These are phyloP conservation scores for Scalopus aquaticus DNA, from an alignment of 2,113 vertebrate genomes.

Conservation along the genomic window DNA sequence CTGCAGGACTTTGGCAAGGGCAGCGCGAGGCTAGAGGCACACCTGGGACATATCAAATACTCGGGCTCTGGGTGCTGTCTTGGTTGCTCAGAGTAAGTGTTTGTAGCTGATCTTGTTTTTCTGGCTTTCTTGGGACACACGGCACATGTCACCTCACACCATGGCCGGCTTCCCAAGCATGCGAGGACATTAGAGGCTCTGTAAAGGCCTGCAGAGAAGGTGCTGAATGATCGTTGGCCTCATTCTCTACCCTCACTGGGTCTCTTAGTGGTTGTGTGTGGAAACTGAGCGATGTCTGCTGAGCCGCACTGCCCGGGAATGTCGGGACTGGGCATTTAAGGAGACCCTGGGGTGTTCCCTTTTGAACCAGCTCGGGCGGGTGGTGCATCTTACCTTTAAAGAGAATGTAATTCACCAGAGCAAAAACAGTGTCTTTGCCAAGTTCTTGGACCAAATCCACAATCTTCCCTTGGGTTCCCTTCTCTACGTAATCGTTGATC, in stretches of 20 bases:
- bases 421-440: too few relatives aligned
- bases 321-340: not conserved
- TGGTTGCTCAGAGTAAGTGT: not conserved
- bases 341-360: not conserved
- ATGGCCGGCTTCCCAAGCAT: rapidly evolving
- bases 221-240: too few relatives aligned
- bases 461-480: too few relatives aligned
- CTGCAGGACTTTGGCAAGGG: rapidly evolving
- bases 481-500: too few relatives aligned
- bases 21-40: rapidly evolving
- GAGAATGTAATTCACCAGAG: too few relatives aligned
- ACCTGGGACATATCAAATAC: rapidly evolving
- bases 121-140: not conserved
- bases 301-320: too few relatives aligned
- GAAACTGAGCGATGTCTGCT: rapidly evolving
- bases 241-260: too few relatives aligned
- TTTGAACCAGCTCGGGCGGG: not conserved
- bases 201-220: too few relatives aligned
- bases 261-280: too few relatives aligned
- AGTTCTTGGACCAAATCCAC: too few relatives aligned
- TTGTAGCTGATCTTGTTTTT: too few relatives aligned
- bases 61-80: not conserved
- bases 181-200: too few relatives aligned
- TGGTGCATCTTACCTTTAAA: slow-evolving; percentile 79
- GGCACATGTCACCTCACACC: rapidly evolving